phyloP scores from a whole-genome alignment of 1,140 invertebrate genomes.

The Euglossa dilemma region DNA sequence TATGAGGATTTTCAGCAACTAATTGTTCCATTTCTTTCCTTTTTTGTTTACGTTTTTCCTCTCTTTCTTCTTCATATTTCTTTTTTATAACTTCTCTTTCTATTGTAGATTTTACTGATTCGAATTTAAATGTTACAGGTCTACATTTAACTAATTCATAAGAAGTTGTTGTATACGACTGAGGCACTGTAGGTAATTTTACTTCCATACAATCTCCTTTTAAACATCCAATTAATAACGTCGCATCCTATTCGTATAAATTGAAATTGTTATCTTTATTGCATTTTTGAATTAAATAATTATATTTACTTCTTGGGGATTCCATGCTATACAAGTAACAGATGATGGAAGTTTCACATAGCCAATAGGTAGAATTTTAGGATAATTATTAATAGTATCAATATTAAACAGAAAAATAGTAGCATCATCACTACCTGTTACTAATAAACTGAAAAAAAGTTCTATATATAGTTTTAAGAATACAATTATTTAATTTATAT shows the following conservation, averaged over 20 bases:
- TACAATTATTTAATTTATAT: neutral
- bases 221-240: slow-evolving; percentile 83
- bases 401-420: slow-evolving; percentile 87
- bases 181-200: slow-evolving; percentile 79
- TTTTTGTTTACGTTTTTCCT: slow-evolving; percentile 83
- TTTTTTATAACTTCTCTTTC: slow-evolving; percentile 78
- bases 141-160: slow-evolving; percentile 80
- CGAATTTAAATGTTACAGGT: slow-evolving; percentile 81
- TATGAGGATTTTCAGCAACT: slow-evolving; percentile 82
- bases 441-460: slow-evolving; percentile 79
- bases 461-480: slow-evolving; percentile 16
- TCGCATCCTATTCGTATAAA: slow-evolving; percentile 66
- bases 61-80: slow-evolving; percentile 80
- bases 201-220: slow-evolving; percentile 83
- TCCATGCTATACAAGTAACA: slow-evolving; percentile 86
- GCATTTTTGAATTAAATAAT: slow-evolving; percentile 2
- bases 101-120: slow-evolving; percentile 85
- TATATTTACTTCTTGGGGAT: slow-evolving; percentile 78
- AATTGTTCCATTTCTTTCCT: slow-evolving; percentile 83
- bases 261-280: slow-evolving; percentile 3
- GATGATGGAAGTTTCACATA: slow-evolving; percentile 85
- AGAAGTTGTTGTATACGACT: slow-evolving; percentile 79
- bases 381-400: slow-evolving; percentile 74
- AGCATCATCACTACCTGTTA: slow-evolving; percentile 86
- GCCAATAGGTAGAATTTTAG: slow-evolving; percentile 85